Conservation (phyloP, 2,113 vertebrate species). For the Dipodomys ordii region DNA sequence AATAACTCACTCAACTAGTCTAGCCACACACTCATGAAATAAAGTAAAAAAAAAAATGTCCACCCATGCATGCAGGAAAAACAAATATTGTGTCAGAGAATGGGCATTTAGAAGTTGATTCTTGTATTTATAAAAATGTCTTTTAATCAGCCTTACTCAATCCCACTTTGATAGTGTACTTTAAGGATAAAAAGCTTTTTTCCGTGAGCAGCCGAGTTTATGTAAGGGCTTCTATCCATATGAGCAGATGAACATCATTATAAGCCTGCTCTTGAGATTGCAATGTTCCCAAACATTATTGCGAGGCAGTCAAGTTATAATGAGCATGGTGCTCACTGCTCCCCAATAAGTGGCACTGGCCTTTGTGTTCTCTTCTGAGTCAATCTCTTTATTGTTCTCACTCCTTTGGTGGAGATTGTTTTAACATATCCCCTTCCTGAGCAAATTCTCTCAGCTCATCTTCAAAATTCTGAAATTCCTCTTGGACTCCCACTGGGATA, state of each 20-base stretch:
- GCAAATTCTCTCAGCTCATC: constrained; percentile 81
- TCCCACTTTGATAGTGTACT: constrained; percentile 4
- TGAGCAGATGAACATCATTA: constrained; percentile 50
- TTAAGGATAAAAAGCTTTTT: constrained; percentile 50
- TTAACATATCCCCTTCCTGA: constrained; percentile 81
- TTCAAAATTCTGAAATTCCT: constrained; percentile 78
- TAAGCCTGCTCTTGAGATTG: constrained; percentile 45
- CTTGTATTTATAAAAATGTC: constrained; percentile 52
- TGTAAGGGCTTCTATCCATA: constrained; percentile 26
- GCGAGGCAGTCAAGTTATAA: constrained; percentile 58
- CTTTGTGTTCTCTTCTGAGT: constrained; percentile 73
- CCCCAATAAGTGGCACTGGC: constrained; percentile 66
- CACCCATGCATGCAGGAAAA: not conserved
- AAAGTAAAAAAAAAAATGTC: constrained; percentile 26
- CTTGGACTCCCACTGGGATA: constrained; percentile 70
- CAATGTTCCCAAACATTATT: constrained; percentile 77
- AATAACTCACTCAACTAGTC: constrained; percentile 7
- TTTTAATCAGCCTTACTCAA: constrained; percentile 43
- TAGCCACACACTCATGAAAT: not conserved
- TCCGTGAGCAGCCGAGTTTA: constrained; percentile 54
- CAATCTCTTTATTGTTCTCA: constrained; percentile 78
- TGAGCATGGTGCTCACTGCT: constrained; percentile 56
- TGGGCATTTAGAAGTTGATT: constrained; percentile 37
- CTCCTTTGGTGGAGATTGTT: constrained; percentile 77
- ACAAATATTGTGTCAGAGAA: not conserved